Conservation (phyloP, 2,888 invertebrate genomes). For the Yponomeuta malinellus region DNA sequence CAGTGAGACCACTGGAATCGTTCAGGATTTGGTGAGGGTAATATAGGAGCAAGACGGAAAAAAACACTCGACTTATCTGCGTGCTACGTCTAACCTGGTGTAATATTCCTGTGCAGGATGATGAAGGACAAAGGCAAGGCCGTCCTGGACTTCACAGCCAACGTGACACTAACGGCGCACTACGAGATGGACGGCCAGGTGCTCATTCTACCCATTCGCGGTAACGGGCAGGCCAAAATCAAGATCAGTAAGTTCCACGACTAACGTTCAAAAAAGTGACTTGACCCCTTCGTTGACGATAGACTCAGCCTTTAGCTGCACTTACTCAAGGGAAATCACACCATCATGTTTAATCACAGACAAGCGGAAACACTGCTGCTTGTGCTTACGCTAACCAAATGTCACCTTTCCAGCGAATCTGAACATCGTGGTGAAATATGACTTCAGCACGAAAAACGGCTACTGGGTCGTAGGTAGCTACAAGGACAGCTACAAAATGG, state of each 20-base stretch:
- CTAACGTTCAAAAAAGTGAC: too few species aligned
- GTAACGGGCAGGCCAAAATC: constrained; percentile 68
- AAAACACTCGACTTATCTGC: neutral
- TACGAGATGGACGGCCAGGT: constrained; percentile 71
- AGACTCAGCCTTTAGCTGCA: too few species aligned
- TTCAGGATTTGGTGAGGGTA: too few species aligned
- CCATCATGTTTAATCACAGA: too few species aligned
- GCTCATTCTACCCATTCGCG: constrained; percentile 68
- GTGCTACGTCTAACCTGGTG: neutral
- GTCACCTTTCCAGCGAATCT: constrained; percentile 49
- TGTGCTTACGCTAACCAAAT: neutral
- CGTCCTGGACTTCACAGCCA: constrained; percentile 61
- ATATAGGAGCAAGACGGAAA: too few species aligned
- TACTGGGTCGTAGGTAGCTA: constrained; percentile 56
- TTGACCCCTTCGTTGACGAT: too few species aligned
- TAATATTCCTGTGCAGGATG: constrained; percentile 35
- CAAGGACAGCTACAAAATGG: constrained; percentile 66
- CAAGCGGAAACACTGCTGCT: too few species aligned
- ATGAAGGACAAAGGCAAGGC: constrained; percentile 51
- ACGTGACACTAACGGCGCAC: constrained; percentile 66
- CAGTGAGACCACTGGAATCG: too few species aligned
- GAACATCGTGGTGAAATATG: constrained; percentile 62
- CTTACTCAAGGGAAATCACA: too few species aligned
- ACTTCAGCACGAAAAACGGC: constrained; percentile 52
- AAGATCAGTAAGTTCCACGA: constrained; percentile 63